Percentiles rank a stretch among this genome's conserved stretches.
These are phyloP conservation scores for Ispidina picta DNA, from an alignment of 2,797 vertebrate species.

Conservation along the genomic window DNA sequence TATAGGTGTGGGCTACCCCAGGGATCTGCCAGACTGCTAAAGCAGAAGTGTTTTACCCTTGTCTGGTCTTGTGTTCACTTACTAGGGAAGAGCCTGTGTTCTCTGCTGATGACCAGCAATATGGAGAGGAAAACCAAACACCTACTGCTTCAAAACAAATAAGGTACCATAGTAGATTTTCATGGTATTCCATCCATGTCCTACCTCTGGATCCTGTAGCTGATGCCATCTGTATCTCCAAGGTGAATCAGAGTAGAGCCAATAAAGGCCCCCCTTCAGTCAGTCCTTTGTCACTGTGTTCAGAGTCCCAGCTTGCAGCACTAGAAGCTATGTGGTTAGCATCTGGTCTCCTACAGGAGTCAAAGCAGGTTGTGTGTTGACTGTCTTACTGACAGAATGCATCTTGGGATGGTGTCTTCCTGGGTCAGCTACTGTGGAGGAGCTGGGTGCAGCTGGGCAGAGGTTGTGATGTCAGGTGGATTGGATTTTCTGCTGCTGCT, in stretches of 20 bases:
- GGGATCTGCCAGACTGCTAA: not conserved
- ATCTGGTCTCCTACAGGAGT: not conserved
- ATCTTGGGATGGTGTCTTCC: not conserved
- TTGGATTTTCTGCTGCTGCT: not conserved
- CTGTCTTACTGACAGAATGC: not conserved
- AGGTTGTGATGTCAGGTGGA: not conserved
- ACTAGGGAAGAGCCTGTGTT: not conserved
- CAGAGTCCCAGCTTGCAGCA: not conserved
- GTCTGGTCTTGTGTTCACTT: not conserved
- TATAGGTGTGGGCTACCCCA: not conserved
- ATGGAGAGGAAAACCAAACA: not conserved
- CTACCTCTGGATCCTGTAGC: not conserved
- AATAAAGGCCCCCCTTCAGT: not conserved
- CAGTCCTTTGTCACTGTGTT: not conserved
- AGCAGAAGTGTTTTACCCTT: not conserved
- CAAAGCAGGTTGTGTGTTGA: not conserved
- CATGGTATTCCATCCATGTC: not conserved
- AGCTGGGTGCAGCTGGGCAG: not conserved
- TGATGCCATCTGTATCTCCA: not conserved
- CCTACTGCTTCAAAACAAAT: not conserved
- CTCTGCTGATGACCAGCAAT: not conserved
- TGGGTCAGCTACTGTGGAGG: not conserved
- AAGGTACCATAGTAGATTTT: constrained; percentile 5
- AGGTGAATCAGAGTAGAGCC: not conserved
- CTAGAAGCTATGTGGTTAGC: not conserved